Evolutionary conservation across 2,797 vertebrate genomes (phyloP), one percentile per base, ranked within the genome.

Genomic region (Anniella stebbinsi): DNA sequence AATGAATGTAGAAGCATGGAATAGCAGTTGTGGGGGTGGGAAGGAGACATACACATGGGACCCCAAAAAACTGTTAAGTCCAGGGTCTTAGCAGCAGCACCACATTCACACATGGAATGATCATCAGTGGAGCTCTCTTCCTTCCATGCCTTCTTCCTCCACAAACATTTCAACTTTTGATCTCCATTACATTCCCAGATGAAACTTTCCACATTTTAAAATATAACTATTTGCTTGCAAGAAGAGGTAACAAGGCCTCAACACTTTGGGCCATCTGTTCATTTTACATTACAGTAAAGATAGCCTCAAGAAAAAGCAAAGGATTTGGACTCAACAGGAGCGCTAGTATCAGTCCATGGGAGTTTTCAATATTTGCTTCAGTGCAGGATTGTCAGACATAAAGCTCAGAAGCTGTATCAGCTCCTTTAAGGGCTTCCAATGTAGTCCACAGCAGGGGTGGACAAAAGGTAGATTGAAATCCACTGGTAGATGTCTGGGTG

Each of bases 171-270:
- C 25, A 75, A 30, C 23, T 21, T 48, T 70, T 70, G 17, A 60
- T 75, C 60, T 41, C n/a, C 36, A 54, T 57, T 80, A 3, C 2
- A 36, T 80, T 80, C 30, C 54, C 28, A 63, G 36, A 30, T 10
- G 54, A 75, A 72, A 36, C 4, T 75, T 75, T 96, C 94, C 90
- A 86, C 93, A 92, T 93, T 95, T 93, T 93, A 93, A 95, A 94
- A 94, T 95, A 87, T 92, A 94, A 93, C 91, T 95, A 90, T 96
- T 95, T 95, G 84, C 91, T 91, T 82, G 93, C 90, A 94, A 93
- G 85, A 91, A 90, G 89, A 94, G 88, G 86, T 94, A 92, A 70
- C 57, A 45, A 92, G 83, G 67, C 57, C 92, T 86, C 0, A 0
- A 82, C 87, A 85, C 12, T 89, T 92, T 77, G 91, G 48, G 87